phyloP scores from a whole-genome alignment of 2,888 invertebrate species.

The Drosophila affinis region DNA sequence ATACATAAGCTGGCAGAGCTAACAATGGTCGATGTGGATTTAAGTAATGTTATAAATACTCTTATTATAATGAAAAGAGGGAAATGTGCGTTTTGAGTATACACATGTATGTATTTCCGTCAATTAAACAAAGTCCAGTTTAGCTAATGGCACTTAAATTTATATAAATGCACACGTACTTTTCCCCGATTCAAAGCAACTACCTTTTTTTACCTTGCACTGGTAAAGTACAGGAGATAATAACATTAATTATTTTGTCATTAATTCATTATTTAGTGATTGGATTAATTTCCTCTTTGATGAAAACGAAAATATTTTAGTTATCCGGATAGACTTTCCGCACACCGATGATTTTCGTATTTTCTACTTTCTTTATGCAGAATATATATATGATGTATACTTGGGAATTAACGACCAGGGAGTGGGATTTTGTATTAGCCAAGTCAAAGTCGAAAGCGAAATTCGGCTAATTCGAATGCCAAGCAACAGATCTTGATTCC shows the following conservation, averaged over 20 bases:
- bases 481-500: constrained; percentile 43
- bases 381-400: constrained; percentile 12
- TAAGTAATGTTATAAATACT: background rate
- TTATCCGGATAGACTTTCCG: background rate
- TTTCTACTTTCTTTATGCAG: constrained; percentile 8
- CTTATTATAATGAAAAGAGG: background rate
- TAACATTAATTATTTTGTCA: too few relatives aligned
- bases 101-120: background rate
- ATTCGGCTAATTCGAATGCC: constrained; percentile 59
- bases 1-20: too few relatives aligned
- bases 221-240: too few relatives aligned
- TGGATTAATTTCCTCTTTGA: too few relatives aligned
- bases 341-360: background rate
- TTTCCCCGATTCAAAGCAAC: too few relatives aligned
- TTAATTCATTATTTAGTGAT: too few relatives aligned
- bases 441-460: constrained; percentile 52
- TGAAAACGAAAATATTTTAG: constrained; percentile 4
- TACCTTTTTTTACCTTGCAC: too few relatives aligned
- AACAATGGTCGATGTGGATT: too few relatives aligned
- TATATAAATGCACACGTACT: too few relatives aligned
- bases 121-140: background rate
- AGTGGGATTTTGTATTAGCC: constrained; percentile 13
- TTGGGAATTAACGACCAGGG: constrained; percentile 27
- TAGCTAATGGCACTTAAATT: background rate
- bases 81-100: background rate